Evolutionary conservation across 2,113 vertebrate species (phyloP).

Genomic region (Panthera leo): DNA sequence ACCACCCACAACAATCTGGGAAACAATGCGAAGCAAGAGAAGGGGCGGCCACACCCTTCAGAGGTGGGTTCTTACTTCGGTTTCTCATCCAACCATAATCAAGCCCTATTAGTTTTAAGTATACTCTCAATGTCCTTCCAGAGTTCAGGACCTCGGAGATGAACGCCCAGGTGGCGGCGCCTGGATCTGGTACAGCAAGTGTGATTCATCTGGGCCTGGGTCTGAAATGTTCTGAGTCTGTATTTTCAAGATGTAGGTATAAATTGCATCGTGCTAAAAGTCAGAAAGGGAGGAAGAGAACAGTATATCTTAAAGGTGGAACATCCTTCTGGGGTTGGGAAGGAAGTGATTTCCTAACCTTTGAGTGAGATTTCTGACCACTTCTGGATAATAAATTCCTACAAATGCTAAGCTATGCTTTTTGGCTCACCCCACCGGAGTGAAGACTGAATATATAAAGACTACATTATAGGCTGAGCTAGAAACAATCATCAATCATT

Average conservation of each 20-base stretch:
- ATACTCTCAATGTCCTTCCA: background rate
- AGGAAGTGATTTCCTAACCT: background rate
- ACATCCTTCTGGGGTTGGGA: no score
- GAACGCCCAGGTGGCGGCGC: conserved; percentile 4
- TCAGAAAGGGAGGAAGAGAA: rapidly evolving
- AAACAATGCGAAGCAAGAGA: background rate
- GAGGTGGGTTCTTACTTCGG: background rate
- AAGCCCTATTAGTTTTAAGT: conserved; percentile 12
- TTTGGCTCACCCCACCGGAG: background rate
- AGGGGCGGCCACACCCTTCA: background rate
- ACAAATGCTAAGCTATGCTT: background rate
- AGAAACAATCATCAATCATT: conserved; percentile 38
- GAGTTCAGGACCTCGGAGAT: conserved; percentile 49
- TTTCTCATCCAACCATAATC: conserved; percentile 10
- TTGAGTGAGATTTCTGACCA: background rate
- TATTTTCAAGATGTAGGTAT: background rate
- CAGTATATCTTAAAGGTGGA: rapidly evolving
- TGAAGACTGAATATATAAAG: background rate
- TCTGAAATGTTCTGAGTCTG: background rate
- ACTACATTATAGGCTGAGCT: background rate
- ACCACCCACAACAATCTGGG: background rate
- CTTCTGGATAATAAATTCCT: background rate
- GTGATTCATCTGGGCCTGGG: background rate
- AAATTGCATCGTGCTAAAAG: background rate
- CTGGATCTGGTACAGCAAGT: background rate